Percentiles rank a stretch among this genome's conserved stretches.
phyloP scores from a whole-genome alignment of 2,113 vertebrate species.

The Hemiscyllium ocellatum region DNA sequence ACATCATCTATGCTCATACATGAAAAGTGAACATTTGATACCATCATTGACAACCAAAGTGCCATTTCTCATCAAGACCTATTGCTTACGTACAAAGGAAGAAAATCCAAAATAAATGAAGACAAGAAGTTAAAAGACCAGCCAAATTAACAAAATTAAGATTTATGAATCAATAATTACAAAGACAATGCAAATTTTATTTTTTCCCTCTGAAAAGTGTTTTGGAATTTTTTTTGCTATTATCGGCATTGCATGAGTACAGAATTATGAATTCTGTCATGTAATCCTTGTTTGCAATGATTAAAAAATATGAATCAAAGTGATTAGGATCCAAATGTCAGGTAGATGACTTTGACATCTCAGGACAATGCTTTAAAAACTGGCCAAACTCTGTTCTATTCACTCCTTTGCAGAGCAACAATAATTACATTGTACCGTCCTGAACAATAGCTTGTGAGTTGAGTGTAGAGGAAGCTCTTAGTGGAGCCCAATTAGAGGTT shows the following conservation, averaged over 20 bases:
- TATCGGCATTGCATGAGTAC: background rate
- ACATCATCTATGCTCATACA: background rate
- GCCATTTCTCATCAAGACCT: background rate
- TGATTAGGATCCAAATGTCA: background rate
- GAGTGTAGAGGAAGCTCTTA: background rate
- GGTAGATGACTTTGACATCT: background rate
- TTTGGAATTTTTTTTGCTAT: background rate
- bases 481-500: background rate
- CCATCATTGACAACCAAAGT: background rate
- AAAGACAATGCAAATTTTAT: background rate
- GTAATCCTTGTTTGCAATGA: too few relatives aligned
- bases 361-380: background rate
- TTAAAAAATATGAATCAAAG: background rate
- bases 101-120: background rate
- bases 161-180: background rate
- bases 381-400: background rate
- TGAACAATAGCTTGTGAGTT: background rate
- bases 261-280: background rate
- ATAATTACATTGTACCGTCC: background rate
- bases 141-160: background rate
- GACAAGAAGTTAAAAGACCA: background rate
- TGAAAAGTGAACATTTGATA: background rate
- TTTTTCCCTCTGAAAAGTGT: background rate
- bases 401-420: background rate
- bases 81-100: background rate